Base-by-base conservation (phyloP, 1,140 invertebrate species). In the Drosophila nikananu region DNA sequence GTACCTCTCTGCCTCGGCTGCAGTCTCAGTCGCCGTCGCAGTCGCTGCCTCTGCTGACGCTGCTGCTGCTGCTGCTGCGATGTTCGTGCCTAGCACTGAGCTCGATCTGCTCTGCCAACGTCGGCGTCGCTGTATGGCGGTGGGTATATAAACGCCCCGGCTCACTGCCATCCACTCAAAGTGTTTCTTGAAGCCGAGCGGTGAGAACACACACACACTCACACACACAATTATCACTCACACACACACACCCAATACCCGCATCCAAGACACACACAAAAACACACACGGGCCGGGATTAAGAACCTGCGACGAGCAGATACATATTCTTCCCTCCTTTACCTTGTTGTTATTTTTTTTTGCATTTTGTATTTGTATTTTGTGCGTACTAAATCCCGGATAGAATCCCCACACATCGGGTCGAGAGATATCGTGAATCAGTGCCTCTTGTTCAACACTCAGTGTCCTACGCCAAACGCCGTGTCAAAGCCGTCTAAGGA, bases 121-220 rank as follows among this genome's bases (percentile, higher is more conserved):
- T 10, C 48, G n/a, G 37, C 51, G 51, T 52, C 12, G 51, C 27
- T 52, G 32, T 52, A 15, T 21, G 51, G n/a, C 46, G 23, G 30
- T 42, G n/a, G 57, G 77, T 80, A 80, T 80, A 80, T 48, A 80
- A 80, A 48, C 76, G 77, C 42, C 52, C 42, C 77, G 77, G 52
- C 54, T 21, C 44, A 27, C 58, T 79, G 76, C 15, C 67, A 79
- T 55, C 77, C 76, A 80, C 76, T 80, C 77, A 80, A 80, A 80
- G 77, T 79, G 77, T 79, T 73, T 80, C 76, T 80, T 80, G 67
- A 79, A 80, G 71, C 77, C 72, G 77, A 80, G 76, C 77, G 77
- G 77, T 80, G 77, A 80, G 77, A 79, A 72, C 76, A 77, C 63
- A 39, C 62, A 46, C 32, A 44, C 17, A 58, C 32, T 42, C 62